Percentiles rank a stretch among this genome's conserved stretches.
phyloP scores from a whole-genome alignment of 2,888 invertebrate genomes.

The Cryptocephalus moraei region DNA sequence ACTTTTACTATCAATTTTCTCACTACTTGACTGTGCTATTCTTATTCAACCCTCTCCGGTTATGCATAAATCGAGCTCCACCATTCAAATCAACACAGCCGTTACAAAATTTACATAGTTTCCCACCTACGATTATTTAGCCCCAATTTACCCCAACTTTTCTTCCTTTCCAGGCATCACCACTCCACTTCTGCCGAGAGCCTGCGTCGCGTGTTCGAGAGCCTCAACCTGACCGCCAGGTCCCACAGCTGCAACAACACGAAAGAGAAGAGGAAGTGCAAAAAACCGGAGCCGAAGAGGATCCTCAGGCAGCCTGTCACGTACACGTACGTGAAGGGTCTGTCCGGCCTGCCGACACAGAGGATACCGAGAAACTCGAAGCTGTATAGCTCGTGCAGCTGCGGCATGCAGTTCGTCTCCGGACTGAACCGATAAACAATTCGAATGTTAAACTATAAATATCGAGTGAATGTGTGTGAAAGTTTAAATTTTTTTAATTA shows the following conservation, averaged over 20 bases:
- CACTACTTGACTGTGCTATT: too few relatives aligned
- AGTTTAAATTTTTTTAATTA: conserved; percentile 2
- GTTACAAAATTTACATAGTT: too few relatives aligned
- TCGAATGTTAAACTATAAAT: neutral
- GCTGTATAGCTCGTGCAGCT: conserved; percentile 24
- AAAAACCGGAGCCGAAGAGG: conserved; percentile 58
- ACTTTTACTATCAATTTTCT: too few relatives aligned
- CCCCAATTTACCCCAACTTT: too few relatives aligned
- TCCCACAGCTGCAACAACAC: conserved; percentile 53
- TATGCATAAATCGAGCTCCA: too few relatives aligned
- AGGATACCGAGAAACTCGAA: conserved; percentile 54
- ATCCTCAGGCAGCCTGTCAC: conserved; percentile 69
- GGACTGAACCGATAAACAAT: conserved; percentile 29
- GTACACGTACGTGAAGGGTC: conserved; percentile 70
- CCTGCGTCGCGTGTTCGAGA: conserved; percentile 62
- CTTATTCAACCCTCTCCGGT: too few relatives aligned
- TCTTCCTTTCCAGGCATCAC: conserved; percentile 26
- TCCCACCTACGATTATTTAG: too few relatives aligned
- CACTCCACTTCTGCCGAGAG: conserved; percentile 48
- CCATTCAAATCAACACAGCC: too few relatives aligned
- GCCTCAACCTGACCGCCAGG: conserved; percentile 49
- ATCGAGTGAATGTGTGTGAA: conserved; percentile 1
- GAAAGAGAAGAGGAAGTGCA: conserved; percentile 38
- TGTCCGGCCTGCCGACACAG: conserved; percentile 74
- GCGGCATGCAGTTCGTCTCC: conserved; percentile 30